phyloP scores from a whole-genome alignment of 2,113 vertebrate genomes.

The Paracanthobrama guichenoti region DNA sequence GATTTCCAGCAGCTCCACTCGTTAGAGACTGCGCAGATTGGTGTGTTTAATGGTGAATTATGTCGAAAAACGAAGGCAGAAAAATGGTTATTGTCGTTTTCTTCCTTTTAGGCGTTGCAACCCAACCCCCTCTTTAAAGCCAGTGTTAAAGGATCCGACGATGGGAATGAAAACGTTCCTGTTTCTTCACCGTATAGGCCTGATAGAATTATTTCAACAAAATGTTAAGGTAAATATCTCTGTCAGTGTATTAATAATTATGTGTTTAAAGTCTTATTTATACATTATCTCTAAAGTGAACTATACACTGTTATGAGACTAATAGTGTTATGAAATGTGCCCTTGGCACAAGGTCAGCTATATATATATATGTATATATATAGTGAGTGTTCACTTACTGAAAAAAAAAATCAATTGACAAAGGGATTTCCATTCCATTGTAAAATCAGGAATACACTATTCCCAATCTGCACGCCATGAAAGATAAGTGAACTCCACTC shows the following conservation, averaged over 20 bases:
- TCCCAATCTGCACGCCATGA: not conserved
- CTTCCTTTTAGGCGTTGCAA: conserved; percentile 73
- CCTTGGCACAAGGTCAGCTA: conserved; percentile 75
- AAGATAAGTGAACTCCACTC: not conserved
- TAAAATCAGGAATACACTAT: conserved; percentile 5
- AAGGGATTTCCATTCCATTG: conserved; percentile 3
- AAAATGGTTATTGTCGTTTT: conserved; percentile 70
- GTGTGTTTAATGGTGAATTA: conserved; percentile 29
- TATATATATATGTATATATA: conserved; percentile 49
- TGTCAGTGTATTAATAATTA: conserved; percentile 63
- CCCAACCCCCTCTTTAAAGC: conserved; percentile 68
- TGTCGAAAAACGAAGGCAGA: conserved; percentile 60
- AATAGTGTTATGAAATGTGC: conserved; percentile 54
- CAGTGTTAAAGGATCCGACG: conserved; percentile 76
- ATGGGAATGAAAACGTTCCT: conserved; percentile 77
- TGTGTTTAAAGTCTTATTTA: conserved; percentile 50
- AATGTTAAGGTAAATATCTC: conserved; percentile 81
- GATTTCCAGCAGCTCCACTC: conserved; percentile 68
- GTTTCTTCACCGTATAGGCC: conserved; percentile 77
- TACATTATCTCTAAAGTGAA: conserved; percentile 23
- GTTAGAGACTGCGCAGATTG: conserved; percentile 60
- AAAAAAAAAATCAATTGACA: conserved; percentile 32
- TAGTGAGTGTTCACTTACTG: conserved; percentile 35
- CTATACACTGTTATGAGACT: conserved; percentile 31
- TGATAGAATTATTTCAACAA: conserved; percentile 75